Percentiles rank a stretch among this genome's conserved stretches.
phyloP scores from a whole-genome alignment of 2,888 invertebrate genomes.

The Cyaniris semiargus region DNA sequence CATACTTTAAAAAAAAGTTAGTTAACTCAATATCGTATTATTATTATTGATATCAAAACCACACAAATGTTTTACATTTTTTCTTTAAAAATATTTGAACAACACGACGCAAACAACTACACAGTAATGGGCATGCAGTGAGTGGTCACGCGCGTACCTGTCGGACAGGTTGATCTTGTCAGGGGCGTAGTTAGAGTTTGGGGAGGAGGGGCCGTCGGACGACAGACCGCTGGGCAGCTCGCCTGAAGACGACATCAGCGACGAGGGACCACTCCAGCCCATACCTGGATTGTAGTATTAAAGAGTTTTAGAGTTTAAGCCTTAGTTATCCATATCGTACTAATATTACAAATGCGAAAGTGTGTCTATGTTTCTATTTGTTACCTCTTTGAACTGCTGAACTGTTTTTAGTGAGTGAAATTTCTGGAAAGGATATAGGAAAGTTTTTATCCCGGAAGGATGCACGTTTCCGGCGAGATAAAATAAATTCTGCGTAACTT shows the following conservation, averaged over 20 bases:
- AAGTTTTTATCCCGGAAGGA: too few relatives aligned
- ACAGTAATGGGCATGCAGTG: background rate
- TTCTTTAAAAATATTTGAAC: background rate
- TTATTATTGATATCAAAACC: too few relatives aligned
- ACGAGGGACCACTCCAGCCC: conserved; percentile 93
- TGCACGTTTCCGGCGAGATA: too few relatives aligned
- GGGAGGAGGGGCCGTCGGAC: conserved; percentile 90
- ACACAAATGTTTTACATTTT: background rate
- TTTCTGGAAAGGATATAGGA: too few relatives aligned
- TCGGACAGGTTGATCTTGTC: conserved; percentile 53
- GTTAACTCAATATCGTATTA: too few relatives aligned
- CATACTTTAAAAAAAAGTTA: too few relatives aligned
- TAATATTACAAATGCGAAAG: too few relatives aligned
- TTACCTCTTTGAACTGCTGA: too few relatives aligned
- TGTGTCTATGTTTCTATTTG: too few relatives aligned
- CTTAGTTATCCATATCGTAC: too few relatives aligned
- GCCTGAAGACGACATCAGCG: conserved; percentile 83
- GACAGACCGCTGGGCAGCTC: conserved; percentile 82
- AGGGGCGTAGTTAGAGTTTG: conserved; percentile 81
- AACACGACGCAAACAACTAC: background rate
- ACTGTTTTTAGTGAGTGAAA: too few relatives aligned
- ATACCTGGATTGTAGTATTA: conserved; percentile 51
- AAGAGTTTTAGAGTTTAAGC: background rate
- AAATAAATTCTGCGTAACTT: too few relatives aligned
- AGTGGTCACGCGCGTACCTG: conserved; percentile 51